Percentiles rank a stretch among this genome's conserved stretches.
Conservation (phyloP, 1,140 invertebrate species). For the Palaemon carinicauda region DNA sequence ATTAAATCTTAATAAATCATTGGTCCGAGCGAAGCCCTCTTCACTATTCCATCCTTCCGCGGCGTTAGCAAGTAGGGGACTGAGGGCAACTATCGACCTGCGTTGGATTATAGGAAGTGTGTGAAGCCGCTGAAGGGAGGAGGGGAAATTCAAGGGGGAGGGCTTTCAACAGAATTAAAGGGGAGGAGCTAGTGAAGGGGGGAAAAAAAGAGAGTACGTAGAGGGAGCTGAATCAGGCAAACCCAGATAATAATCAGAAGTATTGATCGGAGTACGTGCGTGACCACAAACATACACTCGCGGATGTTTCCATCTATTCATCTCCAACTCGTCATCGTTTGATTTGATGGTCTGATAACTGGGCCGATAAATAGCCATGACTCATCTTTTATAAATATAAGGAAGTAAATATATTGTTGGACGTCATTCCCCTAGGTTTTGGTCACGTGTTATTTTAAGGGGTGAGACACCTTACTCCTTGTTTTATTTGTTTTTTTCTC, state of each 20-base stretch:
- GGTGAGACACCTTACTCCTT: too few relatives aligned
- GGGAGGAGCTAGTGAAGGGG: background rate
- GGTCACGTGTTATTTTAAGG: too few relatives aligned
- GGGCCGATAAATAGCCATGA: too few relatives aligned
- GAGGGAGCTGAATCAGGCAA: background rate
- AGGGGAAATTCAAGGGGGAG: background rate
- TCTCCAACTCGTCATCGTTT: too few relatives aligned
- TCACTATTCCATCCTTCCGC: slow-evolving; percentile 32
- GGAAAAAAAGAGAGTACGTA: background rate
- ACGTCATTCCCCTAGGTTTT: too few relatives aligned
- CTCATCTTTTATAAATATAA: too few relatives aligned
- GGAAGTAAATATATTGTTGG: too few relatives aligned
- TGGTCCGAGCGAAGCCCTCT: slow-evolving; percentile 14
- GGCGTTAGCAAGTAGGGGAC: slow-evolving; percentile 28
- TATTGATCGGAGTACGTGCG: background rate
- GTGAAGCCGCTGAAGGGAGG: background rate
- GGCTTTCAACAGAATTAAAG: background rate
- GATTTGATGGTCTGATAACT: too few relatives aligned
- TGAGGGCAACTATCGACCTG: background rate
- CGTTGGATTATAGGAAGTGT: background rate
- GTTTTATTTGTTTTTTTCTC: too few relatives aligned
- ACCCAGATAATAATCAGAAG: background rate
- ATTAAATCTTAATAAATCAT: too few relatives aligned
- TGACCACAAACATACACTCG: background rate
- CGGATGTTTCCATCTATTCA: background rate